Evolutionary conservation across 1,140 invertebrate genomes (phyloP).

Genomic region (Temnothorax longispinosus): DNA sequence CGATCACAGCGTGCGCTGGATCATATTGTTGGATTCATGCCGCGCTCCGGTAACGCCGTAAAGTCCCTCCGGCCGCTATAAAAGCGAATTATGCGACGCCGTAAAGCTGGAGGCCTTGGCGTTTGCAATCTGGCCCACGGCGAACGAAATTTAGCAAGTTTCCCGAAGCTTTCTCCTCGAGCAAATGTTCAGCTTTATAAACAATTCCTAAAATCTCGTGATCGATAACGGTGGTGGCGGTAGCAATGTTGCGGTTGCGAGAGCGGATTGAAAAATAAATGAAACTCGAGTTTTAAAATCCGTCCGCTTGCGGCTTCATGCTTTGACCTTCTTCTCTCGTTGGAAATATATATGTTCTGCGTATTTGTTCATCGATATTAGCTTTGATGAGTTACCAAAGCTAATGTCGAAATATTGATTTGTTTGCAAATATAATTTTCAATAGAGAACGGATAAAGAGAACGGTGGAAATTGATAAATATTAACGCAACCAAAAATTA

Average conservation of each 20-base stretch:
- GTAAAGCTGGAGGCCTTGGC: constrained; percentile 41
- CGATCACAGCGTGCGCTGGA: background rate
- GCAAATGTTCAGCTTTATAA: constrained; percentile 35
- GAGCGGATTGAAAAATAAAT: constrained; percentile 39
- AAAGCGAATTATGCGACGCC: constrained; percentile 51
- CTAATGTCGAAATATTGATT: background rate
- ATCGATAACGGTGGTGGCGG: constrained; percentile 16
- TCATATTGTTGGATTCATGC: constrained; percentile 8
- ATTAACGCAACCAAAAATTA: background rate
- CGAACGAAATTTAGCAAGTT: constrained; percentile 28
- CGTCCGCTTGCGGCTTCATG: background rate
- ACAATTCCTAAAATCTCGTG: constrained; percentile 28
- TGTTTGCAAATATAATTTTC: constrained; percentile 3
- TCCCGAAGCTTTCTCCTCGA: background rate
- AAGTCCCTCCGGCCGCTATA: constrained; percentile 37
- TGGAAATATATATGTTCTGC: background rate
- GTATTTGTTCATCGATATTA: constrained; percentile 17
- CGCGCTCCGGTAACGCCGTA: background rate
- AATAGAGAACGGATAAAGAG: background rate
- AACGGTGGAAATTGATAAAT: background rate
- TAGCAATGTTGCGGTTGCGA: background rate
- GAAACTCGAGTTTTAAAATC: constrained; percentile 24
- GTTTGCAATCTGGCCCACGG: background rate
- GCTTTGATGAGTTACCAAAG: background rate
- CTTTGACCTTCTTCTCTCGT: background rate